These are phyloP conservation scores for Leptodactylus fuscus DNA, from an alignment of 2,113 vertebrate genomes.

Conservation along the genomic window DNA sequence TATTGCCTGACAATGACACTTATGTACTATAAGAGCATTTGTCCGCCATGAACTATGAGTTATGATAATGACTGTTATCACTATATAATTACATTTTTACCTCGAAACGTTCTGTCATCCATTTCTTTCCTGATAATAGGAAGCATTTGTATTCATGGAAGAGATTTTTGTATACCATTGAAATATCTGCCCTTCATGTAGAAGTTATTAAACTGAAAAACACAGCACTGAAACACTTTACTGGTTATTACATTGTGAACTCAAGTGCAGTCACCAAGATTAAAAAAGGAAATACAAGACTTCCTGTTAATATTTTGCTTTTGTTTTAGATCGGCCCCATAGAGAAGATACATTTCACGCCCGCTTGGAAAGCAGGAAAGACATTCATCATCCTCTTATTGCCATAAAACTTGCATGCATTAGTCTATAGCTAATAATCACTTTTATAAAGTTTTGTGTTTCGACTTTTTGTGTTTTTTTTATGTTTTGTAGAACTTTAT, in stretches of 20 bases:
- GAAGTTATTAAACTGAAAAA: conserved; percentile 54
- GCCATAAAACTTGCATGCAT: background rate
- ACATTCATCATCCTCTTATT: background rate
- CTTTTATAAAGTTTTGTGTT: background rate
- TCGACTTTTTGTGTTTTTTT: background rate
- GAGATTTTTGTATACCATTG: conserved; percentile 41
- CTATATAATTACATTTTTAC: conserved; percentile 60
- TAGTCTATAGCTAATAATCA: conserved; percentile 9
- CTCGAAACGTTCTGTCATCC: conserved; percentile 48
- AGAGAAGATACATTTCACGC: background rate
- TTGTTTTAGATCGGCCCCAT: conserved; percentile 7
- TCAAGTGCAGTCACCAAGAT: conserved; percentile 49
- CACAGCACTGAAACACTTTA: conserved; percentile 46
- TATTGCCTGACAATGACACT: conserved; percentile 55
- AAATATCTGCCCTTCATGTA: conserved; percentile 54
- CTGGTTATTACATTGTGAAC: conserved; percentile 49
- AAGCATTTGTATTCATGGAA: conserved; percentile 58
- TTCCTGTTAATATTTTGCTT: conserved; percentile 21
- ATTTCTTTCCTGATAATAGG: conserved; percentile 52
- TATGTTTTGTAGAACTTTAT: background rate
- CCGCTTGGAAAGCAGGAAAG: background rate
- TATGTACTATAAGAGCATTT: conserved; percentile 53
- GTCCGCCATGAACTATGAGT: conserved; percentile 44
- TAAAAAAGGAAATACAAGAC: conserved; percentile 39
- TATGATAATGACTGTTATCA: conserved; percentile 59